Evolutionary conservation across 2,113 vertebrate species (phyloP).

Genomic region (Zapus hudsonius): DNA sequence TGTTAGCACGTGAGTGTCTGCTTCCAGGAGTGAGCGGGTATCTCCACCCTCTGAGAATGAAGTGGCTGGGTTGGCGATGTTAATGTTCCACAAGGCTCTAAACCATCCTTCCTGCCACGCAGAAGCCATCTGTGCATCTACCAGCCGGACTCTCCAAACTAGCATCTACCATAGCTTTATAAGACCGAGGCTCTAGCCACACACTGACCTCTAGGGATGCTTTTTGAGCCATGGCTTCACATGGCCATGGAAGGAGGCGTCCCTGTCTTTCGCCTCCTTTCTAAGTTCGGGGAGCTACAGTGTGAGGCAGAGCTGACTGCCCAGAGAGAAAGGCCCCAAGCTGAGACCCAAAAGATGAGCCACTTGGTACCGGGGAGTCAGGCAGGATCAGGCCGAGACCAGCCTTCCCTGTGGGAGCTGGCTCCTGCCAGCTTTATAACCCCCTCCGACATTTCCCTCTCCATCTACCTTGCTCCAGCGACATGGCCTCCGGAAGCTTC

Average conservation of each 20-base stretch:
- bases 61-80: neutral
- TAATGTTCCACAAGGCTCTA: neutral
- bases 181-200: neutral
- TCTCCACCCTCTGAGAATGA: neutral
- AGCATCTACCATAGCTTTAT: neutral
- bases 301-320: neutral
- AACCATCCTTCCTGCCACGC: neutral
- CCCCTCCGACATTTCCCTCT: accelerated
- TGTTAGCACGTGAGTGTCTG: too few relatives aligned
- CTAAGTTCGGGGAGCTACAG: neutral
- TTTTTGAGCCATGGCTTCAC: neutral
- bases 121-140: neutral
- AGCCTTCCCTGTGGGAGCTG: neutral
- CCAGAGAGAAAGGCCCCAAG: neutral
- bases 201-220: neutral
- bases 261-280: neutral
- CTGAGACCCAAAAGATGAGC: neutral
- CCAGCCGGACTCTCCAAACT: neutral
- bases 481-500: neutral
- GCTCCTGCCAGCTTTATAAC: neutral
- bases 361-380: neutral
- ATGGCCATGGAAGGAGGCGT: neutral
- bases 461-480: neutral
- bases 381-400: neutral
- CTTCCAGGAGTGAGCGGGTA: neutral